A percentile compares a stretch with the other conserved stretches of the same genome.
phyloP scores from a whole-genome alignment of 2,113 vertebrate genomes.

The Ophthalmolycus amberensis region DNA sequence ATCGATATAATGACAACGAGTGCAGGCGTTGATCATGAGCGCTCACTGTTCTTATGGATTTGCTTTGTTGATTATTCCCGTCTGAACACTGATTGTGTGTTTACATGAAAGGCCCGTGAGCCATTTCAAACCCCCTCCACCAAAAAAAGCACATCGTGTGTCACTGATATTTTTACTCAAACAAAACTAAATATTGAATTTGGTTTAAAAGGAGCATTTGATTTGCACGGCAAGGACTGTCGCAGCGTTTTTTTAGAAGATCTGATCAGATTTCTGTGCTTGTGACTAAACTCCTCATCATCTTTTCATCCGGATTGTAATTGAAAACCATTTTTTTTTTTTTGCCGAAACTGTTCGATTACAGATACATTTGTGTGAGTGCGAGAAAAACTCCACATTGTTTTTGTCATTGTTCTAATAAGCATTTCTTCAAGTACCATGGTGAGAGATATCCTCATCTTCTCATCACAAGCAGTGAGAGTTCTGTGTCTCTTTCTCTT shows the following conservation, averaged over 20 bases:
- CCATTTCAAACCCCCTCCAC: background rate
- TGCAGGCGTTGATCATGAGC: slow-evolving; percentile 32
- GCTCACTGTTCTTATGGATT: slow-evolving; percentile 48
- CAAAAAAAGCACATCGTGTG: background rate
- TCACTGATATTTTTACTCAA: background rate
- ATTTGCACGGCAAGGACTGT: background rate
- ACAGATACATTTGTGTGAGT: background rate
- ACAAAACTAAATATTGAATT: background rate
- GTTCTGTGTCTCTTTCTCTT: background rate
- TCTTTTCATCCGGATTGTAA: background rate
- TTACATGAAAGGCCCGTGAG: background rate
- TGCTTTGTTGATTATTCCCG: slow-evolving; percentile 31
- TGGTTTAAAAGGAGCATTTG: background rate
- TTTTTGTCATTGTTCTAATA: background rate
- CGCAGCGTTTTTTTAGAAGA: background rate
- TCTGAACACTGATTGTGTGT: slow-evolving; percentile 25
- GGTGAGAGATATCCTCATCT: background rate
- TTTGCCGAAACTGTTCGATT: background rate
- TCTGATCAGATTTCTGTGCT: background rate
- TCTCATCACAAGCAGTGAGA: background rate
- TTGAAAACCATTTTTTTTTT: background rate
- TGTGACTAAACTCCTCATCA: too few relatives aligned
- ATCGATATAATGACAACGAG: slow-evolving; percentile 57
- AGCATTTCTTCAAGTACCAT: background rate
- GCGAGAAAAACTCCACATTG: background rate